Base-by-base conservation (phyloP, 2,888 invertebrate species). In the Malthinus seriepunctatus region DNA sequence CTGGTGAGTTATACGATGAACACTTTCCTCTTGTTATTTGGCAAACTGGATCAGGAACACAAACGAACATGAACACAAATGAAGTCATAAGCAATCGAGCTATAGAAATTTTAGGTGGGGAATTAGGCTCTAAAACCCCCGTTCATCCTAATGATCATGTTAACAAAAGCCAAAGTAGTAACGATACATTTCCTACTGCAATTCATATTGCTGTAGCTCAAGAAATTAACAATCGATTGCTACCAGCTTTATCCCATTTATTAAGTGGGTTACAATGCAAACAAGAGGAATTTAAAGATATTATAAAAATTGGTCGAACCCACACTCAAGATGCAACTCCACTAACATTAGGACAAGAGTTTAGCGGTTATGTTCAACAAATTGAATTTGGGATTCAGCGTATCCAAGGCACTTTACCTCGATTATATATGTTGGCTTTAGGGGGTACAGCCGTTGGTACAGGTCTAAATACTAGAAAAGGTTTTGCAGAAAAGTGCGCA, bases 61-160 rank as follows among this genome's bases (percentile, higher is more conserved):
- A 99, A 81, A 90, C 91, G 56, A 99, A 99, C 81, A 99, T 99
- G 99, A 99, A 99, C 79, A 93, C 96, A 2, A 99, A 99, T 78
- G 99, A 99, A 53, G 72, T 71, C 8, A 74, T 76, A 35, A 76
- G 76, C 56, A 78, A 77, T 59, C 67, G 76, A 31, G 78, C 76
- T 9, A 77, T 78, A 37, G 75, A 77, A 64, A 67, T 77, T 5
- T 35, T 78, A 47, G 78, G 78, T 8, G 98, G 98, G 3, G 82
- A 88, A 69, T 82, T 98, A 11, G 99, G 99, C 56, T 92, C 92
- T 45, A 98, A 98, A 77, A 84, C 80, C 9, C 98, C 98, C 0
- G 97, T 99, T 0, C 99, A 99, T 78, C 99, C 99, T 0, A 99
- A 99, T 78, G 99, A 99, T 78, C 98, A 99, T 81, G 99, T 99